phyloP scores from a whole-genome alignment of 2,113 vertebrate species.

The Naja naja region DNA sequence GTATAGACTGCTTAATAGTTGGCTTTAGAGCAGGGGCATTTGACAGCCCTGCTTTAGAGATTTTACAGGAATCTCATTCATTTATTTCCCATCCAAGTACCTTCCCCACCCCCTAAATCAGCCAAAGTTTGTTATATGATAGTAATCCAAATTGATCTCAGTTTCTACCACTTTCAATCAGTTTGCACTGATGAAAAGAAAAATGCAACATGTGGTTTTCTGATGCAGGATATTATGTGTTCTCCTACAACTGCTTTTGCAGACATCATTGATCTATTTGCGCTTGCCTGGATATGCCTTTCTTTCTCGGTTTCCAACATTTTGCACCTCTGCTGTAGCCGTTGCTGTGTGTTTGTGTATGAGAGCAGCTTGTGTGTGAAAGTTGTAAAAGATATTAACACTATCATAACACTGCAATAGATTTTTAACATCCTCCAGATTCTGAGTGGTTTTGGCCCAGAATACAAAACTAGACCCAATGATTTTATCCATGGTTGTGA shows the following conservation, averaged over 20 bases:
- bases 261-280: constrained; percentile 14
- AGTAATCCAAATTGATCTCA: background rate
- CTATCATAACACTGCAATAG: constrained; percentile 1
- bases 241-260: background rate
- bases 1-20: background rate
- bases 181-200: background rate
- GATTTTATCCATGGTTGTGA: background rate
- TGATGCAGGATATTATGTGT: background rate
- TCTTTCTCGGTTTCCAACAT: background rate
- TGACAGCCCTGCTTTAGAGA: background rate
- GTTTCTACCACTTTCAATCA: background rate
- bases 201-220: background rate
- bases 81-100: background rate
- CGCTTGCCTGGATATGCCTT: background rate
- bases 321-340: background rate
- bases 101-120: background rate
- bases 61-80: background rate
- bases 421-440: background rate
- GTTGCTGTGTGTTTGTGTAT: too few relatives aligned
- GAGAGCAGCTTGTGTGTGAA: background rate
- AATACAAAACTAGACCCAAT: background rate
- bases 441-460: background rate
- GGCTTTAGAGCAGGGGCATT: too few relatives aligned
- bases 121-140: background rate
- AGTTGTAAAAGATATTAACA: constrained; percentile 12